These are phyloP conservation scores for Platynereis dumerilii DNA, from an alignment of 2,888 invertebrate genomes.

Conservation along the genomic window DNA sequence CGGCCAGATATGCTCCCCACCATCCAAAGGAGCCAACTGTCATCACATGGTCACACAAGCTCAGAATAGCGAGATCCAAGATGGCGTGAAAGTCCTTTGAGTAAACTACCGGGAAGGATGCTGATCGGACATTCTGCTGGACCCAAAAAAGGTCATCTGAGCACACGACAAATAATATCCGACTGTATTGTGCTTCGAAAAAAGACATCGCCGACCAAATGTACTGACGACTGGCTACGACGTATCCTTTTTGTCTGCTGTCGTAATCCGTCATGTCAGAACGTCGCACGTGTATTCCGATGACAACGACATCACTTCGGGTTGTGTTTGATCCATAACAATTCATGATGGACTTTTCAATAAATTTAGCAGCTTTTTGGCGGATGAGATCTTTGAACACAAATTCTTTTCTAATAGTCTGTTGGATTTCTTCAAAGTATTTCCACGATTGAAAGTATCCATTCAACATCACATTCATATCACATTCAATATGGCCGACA, in stretches of 20 bases:
- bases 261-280: constrained; percentile 60
- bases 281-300: constrained; percentile 61
- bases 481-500: background rate
- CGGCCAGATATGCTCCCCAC: constrained; percentile 62
- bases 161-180: constrained; percentile 57
- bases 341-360: constrained; percentile 24
- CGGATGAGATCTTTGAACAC: constrained; percentile 40
- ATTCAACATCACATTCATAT: constrained; percentile 24
- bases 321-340: constrained; percentile 28
- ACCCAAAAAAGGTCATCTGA: constrained; percentile 61
- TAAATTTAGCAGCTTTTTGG: constrained; percentile 36
- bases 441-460: constrained; percentile 52
- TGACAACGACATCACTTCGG: constrained; percentile 34
- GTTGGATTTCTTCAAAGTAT: constrained; percentile 43
- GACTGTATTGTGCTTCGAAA: constrained; percentile 41
- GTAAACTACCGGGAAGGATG: constrained; percentile 38
- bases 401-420: constrained; percentile 43
- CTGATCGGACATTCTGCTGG: constrained; percentile 37
- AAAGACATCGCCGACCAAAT: constrained; percentile 52
- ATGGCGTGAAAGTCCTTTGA: constrained; percentile 44
- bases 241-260: constrained; percentile 54
- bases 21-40: constrained; percentile 63
- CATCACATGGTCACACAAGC: constrained; percentile 56
- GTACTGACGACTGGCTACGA: constrained; percentile 55
- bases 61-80: constrained; percentile 59